These are phyloP conservation scores for Kobus ellipsiprymnus DNA, from an alignment of 2,113 vertebrate genomes.

Conservation along the genomic window DNA sequence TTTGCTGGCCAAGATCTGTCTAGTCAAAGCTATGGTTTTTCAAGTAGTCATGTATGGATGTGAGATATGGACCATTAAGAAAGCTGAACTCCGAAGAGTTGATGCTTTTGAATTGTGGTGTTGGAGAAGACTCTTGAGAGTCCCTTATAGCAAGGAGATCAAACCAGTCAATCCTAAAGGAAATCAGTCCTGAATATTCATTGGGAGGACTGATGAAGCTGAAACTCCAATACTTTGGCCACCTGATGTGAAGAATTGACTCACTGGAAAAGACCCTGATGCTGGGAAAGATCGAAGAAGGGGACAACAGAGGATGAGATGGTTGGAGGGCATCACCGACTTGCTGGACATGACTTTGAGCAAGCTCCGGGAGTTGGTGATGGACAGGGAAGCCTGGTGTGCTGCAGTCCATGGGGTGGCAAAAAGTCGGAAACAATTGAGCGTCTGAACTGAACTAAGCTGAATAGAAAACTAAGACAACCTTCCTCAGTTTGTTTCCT, in stretches of 20 bases:
- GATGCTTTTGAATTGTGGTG: background rate
- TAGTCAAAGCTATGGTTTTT: background rate
- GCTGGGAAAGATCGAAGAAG: background rate
- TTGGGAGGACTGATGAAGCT: background rate
- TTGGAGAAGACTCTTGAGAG: background rate
- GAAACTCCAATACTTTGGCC: background rate
- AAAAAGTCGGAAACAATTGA: background rate
- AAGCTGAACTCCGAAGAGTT: background rate
- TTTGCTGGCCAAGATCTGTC: background rate
- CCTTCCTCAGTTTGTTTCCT: background rate
- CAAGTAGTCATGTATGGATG: background rate
- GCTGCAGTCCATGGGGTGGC: background rate
- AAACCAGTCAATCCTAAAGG: background rate
- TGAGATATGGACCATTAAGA: background rate
- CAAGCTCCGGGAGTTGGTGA: background rate
- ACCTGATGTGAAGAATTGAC: background rate
- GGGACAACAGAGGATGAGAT: background rate
- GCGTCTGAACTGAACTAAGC: background rate
- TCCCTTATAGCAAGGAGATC: background rate
- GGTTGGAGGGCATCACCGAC: background rate
- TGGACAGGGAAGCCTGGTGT: background rate
- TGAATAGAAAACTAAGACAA: background rate
- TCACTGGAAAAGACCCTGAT: background rate
- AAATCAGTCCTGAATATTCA: background rate
- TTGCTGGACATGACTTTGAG: background rate